Base-by-base conservation (phyloP, 2,797 vertebrate species). In the Rhodeus uyekii region DNA sequence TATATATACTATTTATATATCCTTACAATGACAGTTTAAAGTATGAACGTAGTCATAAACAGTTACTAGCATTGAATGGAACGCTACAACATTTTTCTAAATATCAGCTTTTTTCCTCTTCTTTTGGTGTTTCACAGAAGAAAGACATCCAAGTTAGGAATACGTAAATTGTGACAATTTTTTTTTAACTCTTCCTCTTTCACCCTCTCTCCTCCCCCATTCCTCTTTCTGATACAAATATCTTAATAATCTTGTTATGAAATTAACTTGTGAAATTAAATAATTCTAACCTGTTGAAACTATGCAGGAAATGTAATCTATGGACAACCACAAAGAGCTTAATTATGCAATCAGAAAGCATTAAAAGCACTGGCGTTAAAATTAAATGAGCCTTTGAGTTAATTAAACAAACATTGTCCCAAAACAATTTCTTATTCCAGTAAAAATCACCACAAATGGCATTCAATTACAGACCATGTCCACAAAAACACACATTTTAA, bases 271-370 rank as follows among this genome's bases (percentile, higher is more conserved):
- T 27, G n/a, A 5, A 39, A 64, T 61, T 50, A 10, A n/a, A 81
- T 76, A 58, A 76, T 50, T 44, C 8, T 27, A 36, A 82, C 38
- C 64, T 36, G 29, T 19, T 53, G 10, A 82, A 22, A 46, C 13
- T 22, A 27, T 44, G 3, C 1, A 24, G 5, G 2, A 4, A 2
- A 55, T 12, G 24, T 10, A 22, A 48, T 7, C 24, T 38, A 18
- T 48, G 8, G n/a, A 53, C 48, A 53, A 67, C 12, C 18, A 55
- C 24, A 34, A 58, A 27, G 2, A 50, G 74, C 19, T 77, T 67
- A 76, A 77, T 69, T 38, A 68, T 58, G 61, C n/a, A 71, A 61
- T 3, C 38, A 71, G 18, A 13, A 83, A 77, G 64, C 50, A 71
- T 24, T 71, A 12, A 13, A 83, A 77, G 64, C 50, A 71, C 34